These are phyloP conservation scores for Calephelis perditalis DNA, from an alignment of 2,888 invertebrate species.

Conservation along the genomic window DNA sequence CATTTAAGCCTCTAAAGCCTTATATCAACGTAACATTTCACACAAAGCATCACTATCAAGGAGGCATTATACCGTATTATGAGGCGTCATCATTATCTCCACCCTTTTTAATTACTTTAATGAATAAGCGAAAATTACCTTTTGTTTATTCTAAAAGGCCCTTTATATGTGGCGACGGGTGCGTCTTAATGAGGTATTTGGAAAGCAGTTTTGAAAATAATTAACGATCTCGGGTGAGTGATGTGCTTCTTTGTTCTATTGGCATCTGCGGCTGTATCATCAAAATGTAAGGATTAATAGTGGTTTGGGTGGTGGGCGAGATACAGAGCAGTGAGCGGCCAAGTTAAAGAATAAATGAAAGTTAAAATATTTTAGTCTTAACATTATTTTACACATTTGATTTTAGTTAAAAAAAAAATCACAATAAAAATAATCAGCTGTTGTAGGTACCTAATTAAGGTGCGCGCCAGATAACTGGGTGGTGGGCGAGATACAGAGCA, in stretches of 20 bases:
- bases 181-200: slow-evolving; percentile 72
- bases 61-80: slow-evolving; percentile 10
- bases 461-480: no score
- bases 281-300: slow-evolving; percentile 25
- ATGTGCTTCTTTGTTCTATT: slow-evolving; percentile 29
- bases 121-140: slow-evolving; percentile 76
- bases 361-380: no score
- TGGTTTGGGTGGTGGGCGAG: no score
- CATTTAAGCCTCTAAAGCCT: slow-evolving; percentile 2
- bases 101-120: slow-evolving; percentile 69
- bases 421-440: no score
- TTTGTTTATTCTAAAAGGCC: slow-evolving; percentile 63
- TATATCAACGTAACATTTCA: slow-evolving; percentile 5
- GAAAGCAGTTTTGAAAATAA: slow-evolving; percentile 68
- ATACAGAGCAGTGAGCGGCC: background rate
- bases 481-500: background rate
- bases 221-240: slow-evolving; percentile 56
- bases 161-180: slow-evolving; percentile 55
- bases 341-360: no score
- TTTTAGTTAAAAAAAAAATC: no score
- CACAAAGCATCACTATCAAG: slow-evolving; percentile 9
- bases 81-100: slow-evolving; percentile 48
- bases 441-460: no score
- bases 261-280: slow-evolving; percentile 19
- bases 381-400: no score